Evolutionary conservation across 2,113 vertebrate genomes (phyloP).

Genomic region (Limnothrissa miodon): DNA sequence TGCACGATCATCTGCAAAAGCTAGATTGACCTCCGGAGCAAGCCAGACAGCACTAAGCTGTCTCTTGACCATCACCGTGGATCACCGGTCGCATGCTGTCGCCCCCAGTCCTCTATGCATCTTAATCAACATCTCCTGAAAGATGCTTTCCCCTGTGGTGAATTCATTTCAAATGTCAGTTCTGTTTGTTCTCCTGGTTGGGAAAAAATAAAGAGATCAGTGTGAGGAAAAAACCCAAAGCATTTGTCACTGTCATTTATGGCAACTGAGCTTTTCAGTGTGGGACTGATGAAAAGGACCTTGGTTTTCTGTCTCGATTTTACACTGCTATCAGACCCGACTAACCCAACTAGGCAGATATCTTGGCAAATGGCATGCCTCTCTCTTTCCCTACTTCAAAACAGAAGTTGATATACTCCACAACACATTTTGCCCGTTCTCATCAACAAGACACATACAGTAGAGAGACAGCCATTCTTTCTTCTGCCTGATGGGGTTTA

Average conservation of each 20-base stretch:
- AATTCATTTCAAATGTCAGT: conserved; percentile 54
- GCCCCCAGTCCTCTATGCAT: not conserved
- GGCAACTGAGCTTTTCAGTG: conserved; percentile 46
- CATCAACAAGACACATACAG: not conserved
- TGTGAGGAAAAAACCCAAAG: conserved; percentile 42
- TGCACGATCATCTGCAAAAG: not conserved
- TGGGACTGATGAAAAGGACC: conserved; percentile 50
- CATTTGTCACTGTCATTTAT: conserved; percentile 57
- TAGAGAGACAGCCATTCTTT: not conserved
- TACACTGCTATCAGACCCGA: conserved; percentile 51
- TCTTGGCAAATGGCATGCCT: not conserved
- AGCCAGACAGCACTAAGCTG: not conserved
- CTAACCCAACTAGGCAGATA: conserved; percentile 45
- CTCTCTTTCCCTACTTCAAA: conserved; percentile 39
- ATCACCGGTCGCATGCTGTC: not conserved
- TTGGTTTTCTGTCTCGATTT: conserved; percentile 42
- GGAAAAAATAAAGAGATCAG: conserved; percentile 51
- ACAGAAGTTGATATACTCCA: conserved; percentile 59
- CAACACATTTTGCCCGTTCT: conserved; percentile 36
- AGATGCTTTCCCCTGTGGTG: conserved; percentile 22
- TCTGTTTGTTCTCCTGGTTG: conserved; percentile 53
- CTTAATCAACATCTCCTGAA: conserved; percentile 5
- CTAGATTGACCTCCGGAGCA: not conserved
- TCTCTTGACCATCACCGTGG: not conserved
- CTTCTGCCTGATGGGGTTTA: conserved; percentile 26